Evolutionary conservation across 2,888 invertebrate genomes (phyloP).

Genomic region (Conomelus anceps): DNA sequence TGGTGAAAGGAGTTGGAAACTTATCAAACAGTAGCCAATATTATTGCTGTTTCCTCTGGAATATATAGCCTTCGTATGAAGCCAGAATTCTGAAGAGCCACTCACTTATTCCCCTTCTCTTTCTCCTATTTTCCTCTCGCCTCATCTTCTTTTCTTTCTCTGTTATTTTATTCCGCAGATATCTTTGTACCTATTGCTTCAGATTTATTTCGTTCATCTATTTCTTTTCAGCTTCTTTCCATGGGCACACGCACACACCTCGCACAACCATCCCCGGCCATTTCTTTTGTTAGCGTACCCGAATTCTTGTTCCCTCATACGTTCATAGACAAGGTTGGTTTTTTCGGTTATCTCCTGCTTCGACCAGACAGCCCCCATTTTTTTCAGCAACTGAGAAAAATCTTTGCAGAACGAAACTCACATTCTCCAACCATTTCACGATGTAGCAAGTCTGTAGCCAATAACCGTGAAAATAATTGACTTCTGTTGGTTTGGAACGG

Average conservation of each 20-base stretch:
- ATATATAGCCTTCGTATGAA: background rate
- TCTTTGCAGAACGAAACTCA: background rate
- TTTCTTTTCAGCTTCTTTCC: background rate
- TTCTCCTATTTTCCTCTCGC: background rate
- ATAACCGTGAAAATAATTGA: background rate
- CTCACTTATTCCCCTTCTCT: background rate
- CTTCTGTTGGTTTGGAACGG: background rate
- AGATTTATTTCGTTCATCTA: background rate
- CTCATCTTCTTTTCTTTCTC: background rate
- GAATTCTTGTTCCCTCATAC: background rate
- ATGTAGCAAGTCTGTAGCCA: background rate
- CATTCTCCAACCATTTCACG: background rate
- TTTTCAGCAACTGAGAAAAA: background rate
- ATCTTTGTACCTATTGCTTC: background rate
- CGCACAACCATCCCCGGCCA: background rate
- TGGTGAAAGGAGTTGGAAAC: background rate
- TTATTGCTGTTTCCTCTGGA: background rate
- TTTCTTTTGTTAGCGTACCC: too few relatives aligned
- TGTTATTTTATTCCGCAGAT: background rate
- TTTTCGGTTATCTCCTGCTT: background rate
- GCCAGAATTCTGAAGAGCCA: background rate
- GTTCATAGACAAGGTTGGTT: too few relatives aligned
- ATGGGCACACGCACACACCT: background rate
- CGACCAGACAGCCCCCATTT: background rate
- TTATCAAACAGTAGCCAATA: background rate